phyloP scores from a whole-genome alignment of 2,797 vertebrate genomes.

The Hephaestus fuliginosus region DNA sequence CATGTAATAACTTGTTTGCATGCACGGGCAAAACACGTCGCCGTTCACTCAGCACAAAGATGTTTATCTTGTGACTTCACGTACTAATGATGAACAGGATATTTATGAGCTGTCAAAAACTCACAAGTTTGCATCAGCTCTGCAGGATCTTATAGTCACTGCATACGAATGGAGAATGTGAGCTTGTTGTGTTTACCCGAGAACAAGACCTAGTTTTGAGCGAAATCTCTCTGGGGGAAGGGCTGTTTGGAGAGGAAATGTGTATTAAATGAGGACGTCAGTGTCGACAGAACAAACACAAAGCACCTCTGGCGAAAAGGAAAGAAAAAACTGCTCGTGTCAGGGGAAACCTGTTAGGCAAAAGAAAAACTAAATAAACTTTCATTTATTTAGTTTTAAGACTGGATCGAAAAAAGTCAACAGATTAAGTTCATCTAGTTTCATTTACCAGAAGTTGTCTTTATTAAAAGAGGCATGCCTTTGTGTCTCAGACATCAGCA shows the following conservation, averaged over 20 bases:
- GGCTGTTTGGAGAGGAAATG: background rate
- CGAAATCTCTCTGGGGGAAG: background rate
- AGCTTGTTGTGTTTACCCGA: background rate
- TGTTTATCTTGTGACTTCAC: background rate
- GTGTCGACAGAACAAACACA: slow-evolving; percentile 38
- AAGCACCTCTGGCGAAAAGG: slow-evolving; percentile 20
- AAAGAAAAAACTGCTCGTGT: slow-evolving; percentile 27
- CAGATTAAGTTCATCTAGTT: slow-evolving; percentile 3
- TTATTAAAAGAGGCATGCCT: slow-evolving; percentile 73
- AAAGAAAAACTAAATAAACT: background rate
- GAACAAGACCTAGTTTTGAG: slow-evolving; percentile 31
- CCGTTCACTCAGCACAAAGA: background rate
- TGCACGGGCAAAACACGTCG: background rate
- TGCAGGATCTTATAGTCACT: background rate
- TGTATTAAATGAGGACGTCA: slow-evolving; percentile 42
- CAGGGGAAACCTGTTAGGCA: slow-evolving; percentile 9
- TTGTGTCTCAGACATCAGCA: slow-evolving; percentile 49
- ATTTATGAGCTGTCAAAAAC: slow-evolving; percentile 27
- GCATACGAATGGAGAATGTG: background rate
- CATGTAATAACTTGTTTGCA: background rate
- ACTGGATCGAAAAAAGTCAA: background rate
- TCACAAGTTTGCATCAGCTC: background rate
- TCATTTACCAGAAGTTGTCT: slow-evolving; percentile 54
- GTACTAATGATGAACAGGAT: background rate
- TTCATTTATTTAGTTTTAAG: background rate